phyloP scores from a whole-genome alignment of 2,113 vertebrate species.

The Columbina picui region DNA sequence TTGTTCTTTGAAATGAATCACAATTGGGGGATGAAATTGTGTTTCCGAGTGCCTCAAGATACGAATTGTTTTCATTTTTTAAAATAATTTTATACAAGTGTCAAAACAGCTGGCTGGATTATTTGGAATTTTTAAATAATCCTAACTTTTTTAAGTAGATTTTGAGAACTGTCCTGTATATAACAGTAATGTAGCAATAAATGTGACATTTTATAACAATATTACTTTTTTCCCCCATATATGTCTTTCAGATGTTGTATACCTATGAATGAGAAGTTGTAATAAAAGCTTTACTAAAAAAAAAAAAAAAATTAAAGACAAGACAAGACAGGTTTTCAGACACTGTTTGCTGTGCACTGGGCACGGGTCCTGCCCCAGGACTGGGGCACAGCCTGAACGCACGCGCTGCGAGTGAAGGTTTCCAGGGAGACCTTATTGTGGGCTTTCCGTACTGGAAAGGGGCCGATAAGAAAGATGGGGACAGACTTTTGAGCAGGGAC shows the following conservation, averaged over 20 bases:
- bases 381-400: neutral
- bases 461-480: too few species aligned
- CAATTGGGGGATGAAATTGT: conserved; percentile 70
- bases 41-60: conserved; percentile 80
- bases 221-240: conserved; percentile 82
- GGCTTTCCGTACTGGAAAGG: too few species aligned
- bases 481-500: too few species aligned
- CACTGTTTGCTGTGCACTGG: neutral
- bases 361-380: neutral
- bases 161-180: conserved; percentile 90
- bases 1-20: conserved; percentile 62
- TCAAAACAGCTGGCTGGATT: conserved; percentile 84
- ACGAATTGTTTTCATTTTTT: conserved; percentile 72
- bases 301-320: neutral
- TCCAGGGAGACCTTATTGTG: neutral
- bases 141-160: conserved; percentile 88
- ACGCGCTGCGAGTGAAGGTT: neutral
- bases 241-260: conserved; percentile 87
- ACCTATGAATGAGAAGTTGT: conserved; percentile 65
- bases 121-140: conserved; percentile 80
- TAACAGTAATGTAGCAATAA: conserved; percentile 98
- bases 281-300: conserved; percentile 64
- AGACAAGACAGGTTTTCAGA: neutral
- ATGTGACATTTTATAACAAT: conserved; percentile 93
- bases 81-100: conserved; percentile 79